These are phyloP conservation scores for Festucalex cinctus DNA, from an alignment of 2,113 vertebrate genomes.

Conservation along the genomic window DNA sequence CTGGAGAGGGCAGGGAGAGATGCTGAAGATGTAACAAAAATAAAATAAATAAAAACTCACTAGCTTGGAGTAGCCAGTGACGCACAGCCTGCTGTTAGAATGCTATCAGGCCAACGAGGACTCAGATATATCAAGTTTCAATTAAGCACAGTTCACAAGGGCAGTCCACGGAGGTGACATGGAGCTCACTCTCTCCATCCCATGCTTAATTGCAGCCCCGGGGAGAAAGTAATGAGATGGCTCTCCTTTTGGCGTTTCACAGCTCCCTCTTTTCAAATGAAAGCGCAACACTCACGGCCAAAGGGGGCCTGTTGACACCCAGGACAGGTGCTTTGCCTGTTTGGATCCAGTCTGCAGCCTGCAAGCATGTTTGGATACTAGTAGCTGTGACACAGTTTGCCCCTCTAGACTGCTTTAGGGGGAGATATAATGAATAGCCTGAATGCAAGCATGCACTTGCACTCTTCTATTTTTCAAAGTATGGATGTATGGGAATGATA, in stretches of 20 bases:
- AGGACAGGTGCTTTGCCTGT: slow-evolving; percentile 65
- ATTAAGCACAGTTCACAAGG: slow-evolving; percentile 66
- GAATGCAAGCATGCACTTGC: slow-evolving; percentile 38
- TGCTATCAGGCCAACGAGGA: slow-evolving; percentile 46
- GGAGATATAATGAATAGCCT: slow-evolving; percentile 65
- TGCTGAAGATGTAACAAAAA: slow-evolving; percentile 48
- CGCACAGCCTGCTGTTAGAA: slow-evolving; percentile 51
- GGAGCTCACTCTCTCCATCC: slow-evolving; percentile 54
- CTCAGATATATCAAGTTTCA: slow-evolving; percentile 71
- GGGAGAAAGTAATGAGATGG: slow-evolving; percentile 74
- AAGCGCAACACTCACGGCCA: slow-evolving; percentile 54
- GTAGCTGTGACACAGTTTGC: slow-evolving; percentile 56
- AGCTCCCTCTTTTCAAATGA: slow-evolving; percentile 52
- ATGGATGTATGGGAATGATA: slow-evolving; percentile 21
- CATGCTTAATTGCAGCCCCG: slow-evolving; percentile 63
- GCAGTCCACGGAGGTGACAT: slow-evolving; percentile 57
- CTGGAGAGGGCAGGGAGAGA: slow-evolving; percentile 39
- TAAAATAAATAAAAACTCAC: slow-evolving; percentile 23
- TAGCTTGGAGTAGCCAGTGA: slow-evolving; percentile 40
- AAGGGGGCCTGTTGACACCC: slow-evolving; percentile 64
- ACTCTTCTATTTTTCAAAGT: not conserved
- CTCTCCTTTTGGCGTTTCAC: slow-evolving; percentile 63
- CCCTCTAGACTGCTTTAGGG: slow-evolving; percentile 68
- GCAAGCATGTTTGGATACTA: slow-evolving; percentile 60
- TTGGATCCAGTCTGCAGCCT: slow-evolving; percentile 64